Evolutionary conservation across 2,888 invertebrate species (phyloP).

Genomic region (Harpalus rubripes): DNA sequence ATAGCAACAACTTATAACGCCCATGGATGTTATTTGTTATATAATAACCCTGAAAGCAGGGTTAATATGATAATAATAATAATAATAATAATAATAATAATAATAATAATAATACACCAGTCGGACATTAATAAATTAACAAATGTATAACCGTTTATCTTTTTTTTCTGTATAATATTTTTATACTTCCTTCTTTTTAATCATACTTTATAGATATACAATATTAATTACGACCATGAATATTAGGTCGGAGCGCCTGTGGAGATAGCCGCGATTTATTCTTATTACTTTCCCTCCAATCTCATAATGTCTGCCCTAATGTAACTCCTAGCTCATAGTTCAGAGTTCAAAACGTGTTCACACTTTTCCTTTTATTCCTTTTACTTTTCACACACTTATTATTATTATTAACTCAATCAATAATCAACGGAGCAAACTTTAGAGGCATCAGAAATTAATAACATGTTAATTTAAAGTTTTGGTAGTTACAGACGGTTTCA

Average conservation of each 20-base stretch:
- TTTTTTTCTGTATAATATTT: too few species aligned
- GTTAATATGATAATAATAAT: too few species aligned
- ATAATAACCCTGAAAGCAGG: too few species aligned
- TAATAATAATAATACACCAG: too few species aligned
- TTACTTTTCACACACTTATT: constrained; percentile 6
- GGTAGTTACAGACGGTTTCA: not conserved
- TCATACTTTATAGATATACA: not conserved
- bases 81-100: too few species aligned
- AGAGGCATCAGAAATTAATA: not conserved
- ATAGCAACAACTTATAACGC: too few species aligned
- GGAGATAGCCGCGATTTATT: not conserved
- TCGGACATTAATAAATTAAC: too few species aligned
- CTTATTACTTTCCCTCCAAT: constrained; percentile 14
- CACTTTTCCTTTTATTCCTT: not conserved
- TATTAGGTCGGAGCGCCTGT: not conserved
- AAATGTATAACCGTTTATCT: too few species aligned
- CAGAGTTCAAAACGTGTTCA: not conserved
- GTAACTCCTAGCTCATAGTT: not conserved
- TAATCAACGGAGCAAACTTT: not conserved
- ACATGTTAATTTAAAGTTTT: not conserved
- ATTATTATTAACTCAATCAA: not conserved
- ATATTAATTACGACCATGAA: not conserved
- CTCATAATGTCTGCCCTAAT: not conserved
- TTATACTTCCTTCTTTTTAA: too few species aligned
- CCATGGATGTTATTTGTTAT: too few species aligned